Evolutionary conservation across 1,140 invertebrate genomes (phyloP).

Genomic region (Apocrypta bakeri): DNA sequence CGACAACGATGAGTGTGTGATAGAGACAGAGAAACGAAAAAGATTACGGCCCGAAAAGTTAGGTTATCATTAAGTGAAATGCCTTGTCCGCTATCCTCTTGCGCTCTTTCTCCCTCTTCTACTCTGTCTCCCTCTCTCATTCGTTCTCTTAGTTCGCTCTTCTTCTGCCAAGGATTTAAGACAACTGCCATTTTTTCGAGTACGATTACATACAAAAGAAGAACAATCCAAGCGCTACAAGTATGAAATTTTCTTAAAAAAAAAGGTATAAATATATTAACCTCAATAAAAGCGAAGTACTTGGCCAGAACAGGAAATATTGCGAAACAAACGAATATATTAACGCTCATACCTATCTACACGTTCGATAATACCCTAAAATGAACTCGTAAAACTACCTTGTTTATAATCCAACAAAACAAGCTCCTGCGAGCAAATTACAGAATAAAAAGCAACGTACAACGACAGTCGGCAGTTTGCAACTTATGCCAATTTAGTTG

Average conservation of each 20-base stretch:
- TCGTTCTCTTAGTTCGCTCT: conserved; percentile 60
- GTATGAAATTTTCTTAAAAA: too few relatives aligned
- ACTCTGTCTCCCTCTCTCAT: conserved; percentile 63
- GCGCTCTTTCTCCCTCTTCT: conserved; percentile 54
- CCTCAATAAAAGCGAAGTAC: too few relatives aligned
- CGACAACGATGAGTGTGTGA: conserved; percentile 24
- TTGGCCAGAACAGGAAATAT: not conserved
- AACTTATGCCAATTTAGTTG: conserved; percentile 32
- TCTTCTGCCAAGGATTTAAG: not conserved
- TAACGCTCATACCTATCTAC: too few relatives aligned
- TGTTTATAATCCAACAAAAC: conserved; percentile 28
- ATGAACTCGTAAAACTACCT: conserved; percentile 11
- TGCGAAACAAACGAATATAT: not conserved
- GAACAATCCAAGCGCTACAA: too few relatives aligned
- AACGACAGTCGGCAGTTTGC: not conserved
- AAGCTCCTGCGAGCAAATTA: conserved; percentile 17
- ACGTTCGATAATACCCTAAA: conserved; percentile 19
- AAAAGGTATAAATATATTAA: too few relatives aligned
- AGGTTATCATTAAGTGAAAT: conserved; percentile 75
- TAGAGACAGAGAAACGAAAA: conserved; percentile 49
- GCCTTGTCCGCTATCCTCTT: conserved; percentile 71
- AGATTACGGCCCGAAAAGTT: conserved; percentile 54
- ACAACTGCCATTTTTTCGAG: not conserved
- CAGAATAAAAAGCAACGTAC: not conserved
- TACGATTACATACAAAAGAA: too few relatives aligned